These are phyloP conservation scores for Tetanocera ferruginea DNA, from an alignment of 2,888 invertebrate species.

Conservation along the genomic window DNA sequence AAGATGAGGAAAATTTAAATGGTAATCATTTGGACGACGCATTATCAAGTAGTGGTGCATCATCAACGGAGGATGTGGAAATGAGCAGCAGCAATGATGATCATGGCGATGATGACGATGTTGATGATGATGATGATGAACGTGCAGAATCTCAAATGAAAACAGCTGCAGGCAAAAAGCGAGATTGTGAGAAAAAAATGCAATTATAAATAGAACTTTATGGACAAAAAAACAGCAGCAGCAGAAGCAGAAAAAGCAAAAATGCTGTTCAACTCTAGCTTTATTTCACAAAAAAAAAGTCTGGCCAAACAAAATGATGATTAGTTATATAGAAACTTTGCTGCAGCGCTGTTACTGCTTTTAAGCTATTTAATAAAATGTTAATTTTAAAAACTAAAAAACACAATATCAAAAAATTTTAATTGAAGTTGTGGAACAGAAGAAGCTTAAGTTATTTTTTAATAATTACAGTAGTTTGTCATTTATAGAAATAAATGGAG, in stretches of 20 bases:
- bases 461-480: no score
- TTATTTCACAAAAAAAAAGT: neutral
- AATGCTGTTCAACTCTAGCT: no score
- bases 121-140: conserved; percentile 20
- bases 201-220: neutral
- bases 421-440: no score
- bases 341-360: neutral
- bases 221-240: neutral
- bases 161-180: neutral
- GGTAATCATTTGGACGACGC: conserved; percentile 28
- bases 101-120: conserved; percentile 7
- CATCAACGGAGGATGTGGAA: conserved; percentile 13
- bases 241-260: no score
- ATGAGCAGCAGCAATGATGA: conserved; percentile 29
- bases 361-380: neutral
- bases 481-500: no score
- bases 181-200: neutral
- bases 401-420: no score
- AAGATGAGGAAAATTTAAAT: neutral
- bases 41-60: conserved; percentile 32
- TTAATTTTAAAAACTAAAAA: neutral
- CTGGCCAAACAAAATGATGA: neutral
- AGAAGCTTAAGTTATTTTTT: no score
- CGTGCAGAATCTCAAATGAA: conserved; percentile 27
- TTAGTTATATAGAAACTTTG: no score